phyloP scores from a whole-genome alignment of 2,888 invertebrate genomes.

The Panopea generosa region DNA sequence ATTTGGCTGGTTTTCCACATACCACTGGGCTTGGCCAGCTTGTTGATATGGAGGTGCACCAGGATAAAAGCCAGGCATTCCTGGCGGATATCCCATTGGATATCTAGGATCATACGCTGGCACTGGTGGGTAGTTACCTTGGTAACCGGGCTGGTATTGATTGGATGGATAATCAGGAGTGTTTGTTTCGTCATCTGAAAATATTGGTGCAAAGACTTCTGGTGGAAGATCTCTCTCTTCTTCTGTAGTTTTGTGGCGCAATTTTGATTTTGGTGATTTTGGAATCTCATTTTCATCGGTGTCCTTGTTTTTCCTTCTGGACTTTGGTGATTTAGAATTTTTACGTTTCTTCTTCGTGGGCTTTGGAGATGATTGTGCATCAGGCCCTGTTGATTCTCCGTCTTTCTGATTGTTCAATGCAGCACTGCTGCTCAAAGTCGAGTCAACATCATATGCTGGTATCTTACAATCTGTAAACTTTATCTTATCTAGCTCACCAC shows the following conservation, averaged over 20 bases:
- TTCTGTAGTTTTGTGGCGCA: slow-evolving; percentile 21
- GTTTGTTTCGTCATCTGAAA: slow-evolving; percentile 67
- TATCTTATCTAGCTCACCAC: slow-evolving; percentile 10
- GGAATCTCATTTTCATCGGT: slow-evolving; percentile 23
- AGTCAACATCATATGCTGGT: not conserved
- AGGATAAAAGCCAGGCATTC: slow-evolving; percentile 28
- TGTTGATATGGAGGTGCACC: slow-evolving; percentile 54
- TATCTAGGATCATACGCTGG: slow-evolving; percentile 49
- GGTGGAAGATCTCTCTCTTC: slow-evolving; percentile 67
- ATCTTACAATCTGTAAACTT: slow-evolving; percentile 1
- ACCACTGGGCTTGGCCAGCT: slow-evolving; percentile 74
- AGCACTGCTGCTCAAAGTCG: slow-evolving; percentile 32
- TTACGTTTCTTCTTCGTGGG: slow-evolving; percentile 69
- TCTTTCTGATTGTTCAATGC: slow-evolving; percentile 58
- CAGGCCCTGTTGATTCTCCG: slow-evolving; percentile 59
- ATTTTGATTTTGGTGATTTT: slow-evolving; percentile 46
- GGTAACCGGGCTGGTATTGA: slow-evolving; percentile 61
- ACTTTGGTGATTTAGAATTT: slow-evolving; percentile 58
- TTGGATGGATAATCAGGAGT: slow-evolving; percentile 51
- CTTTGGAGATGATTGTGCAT: slow-evolving; percentile 64
- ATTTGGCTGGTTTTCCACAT: slow-evolving; percentile 67
- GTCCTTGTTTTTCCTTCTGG: slow-evolving; percentile 38
- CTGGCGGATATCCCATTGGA: slow-evolving; percentile 49
- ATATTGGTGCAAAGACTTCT: slow-evolving; percentile 77
- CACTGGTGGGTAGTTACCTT: slow-evolving; percentile 38